Evolutionary conservation across 2,113 vertebrate species (phyloP).

Genomic region (Lynx canadensis): DNA sequence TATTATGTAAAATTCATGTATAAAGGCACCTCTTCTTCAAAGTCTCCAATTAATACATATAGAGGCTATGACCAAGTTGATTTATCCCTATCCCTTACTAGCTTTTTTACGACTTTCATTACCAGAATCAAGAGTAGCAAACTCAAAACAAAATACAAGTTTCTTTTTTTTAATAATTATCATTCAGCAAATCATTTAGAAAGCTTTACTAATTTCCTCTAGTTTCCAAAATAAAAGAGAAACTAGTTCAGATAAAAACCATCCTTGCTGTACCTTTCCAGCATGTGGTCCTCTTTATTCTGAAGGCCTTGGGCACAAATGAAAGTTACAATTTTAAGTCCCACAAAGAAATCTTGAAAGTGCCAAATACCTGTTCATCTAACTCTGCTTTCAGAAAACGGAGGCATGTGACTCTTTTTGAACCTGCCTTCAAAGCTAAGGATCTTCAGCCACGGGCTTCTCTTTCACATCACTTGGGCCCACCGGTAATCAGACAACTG

Average conservation of each 20-base stretch:
- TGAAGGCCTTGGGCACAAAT: conserved; percentile 45
- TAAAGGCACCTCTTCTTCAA: not conserved
- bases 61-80: not conserved
- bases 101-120: not conserved
- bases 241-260: conserved; percentile 37
- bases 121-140: not conserved
- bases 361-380: conserved; percentile 63
- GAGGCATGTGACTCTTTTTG: conserved; percentile 48
- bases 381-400: conserved; percentile 53
- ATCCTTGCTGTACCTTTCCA: not conserved
- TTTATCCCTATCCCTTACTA: not conserved
- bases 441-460: conserved; percentile 36
- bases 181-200: not conserved
- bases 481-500: conserved; percentile 49
- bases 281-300: conserved; percentile 45
- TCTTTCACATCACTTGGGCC: conserved; percentile 35
- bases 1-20: not conserved
- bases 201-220: not conserved
- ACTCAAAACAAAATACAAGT: conserved; percentile 38
- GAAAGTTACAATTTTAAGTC: conserved; percentile 67
- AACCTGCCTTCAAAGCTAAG: conserved; percentile 67
- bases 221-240: conserved; percentile 42
- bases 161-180: conserved; percentile 9
- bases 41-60: not conserved
- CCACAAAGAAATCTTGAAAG: conserved; percentile 65